Percentiles rank a stretch among this genome's conserved stretches.
phyloP scores from a whole-genome alignment of 2,113 vertebrate species.

The Oncorhynchus gorbuscha region DNA sequence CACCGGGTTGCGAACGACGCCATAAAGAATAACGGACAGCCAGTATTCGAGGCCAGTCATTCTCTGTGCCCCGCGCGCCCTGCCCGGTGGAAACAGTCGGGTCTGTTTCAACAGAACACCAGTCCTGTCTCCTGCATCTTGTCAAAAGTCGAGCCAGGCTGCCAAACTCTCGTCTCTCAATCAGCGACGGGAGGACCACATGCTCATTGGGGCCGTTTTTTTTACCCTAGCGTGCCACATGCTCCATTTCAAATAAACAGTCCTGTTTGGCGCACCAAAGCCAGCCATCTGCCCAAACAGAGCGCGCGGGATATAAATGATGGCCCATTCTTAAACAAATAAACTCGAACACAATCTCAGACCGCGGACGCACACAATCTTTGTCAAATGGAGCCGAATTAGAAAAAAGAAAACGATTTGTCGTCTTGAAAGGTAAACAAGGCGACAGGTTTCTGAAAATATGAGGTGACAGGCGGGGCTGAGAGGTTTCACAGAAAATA shows the following conservation, averaged over 20 bases:
- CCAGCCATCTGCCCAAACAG: conserved; percentile 58
- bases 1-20: not conserved
- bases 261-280: conserved; percentile 32
- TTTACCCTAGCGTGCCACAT: conserved; percentile 38
- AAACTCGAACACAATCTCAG: conserved; percentile 32
- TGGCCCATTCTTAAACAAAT: conserved; percentile 49
- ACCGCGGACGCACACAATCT: conserved; percentile 11
- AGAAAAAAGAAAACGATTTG: conserved; percentile 33
- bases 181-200: conserved; percentile 41
- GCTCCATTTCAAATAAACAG: conserved; percentile 61
- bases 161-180: conserved; percentile 39
- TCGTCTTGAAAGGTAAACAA: conserved; percentile 39
- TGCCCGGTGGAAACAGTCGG: conserved; percentile 12
- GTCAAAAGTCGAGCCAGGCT: conserved; percentile 42
- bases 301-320: conserved; percentile 53
- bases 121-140: conserved; percentile 48
- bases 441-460: conserved; percentile 38
- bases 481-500: conserved; percentile 31
- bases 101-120: conserved; percentile 26
- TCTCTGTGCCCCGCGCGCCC: not conserved
- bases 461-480: conserved; percentile 21
- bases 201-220: conserved; percentile 31
- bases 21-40: conserved; percentile 5
- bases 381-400: conserved; percentile 14
- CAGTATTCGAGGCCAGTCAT: not conserved